Evolutionary conservation across 2,113 vertebrate species (phyloP), one percentile per base, ranked within the genome.

Genomic region (Corythornis vintsioides): DNA sequence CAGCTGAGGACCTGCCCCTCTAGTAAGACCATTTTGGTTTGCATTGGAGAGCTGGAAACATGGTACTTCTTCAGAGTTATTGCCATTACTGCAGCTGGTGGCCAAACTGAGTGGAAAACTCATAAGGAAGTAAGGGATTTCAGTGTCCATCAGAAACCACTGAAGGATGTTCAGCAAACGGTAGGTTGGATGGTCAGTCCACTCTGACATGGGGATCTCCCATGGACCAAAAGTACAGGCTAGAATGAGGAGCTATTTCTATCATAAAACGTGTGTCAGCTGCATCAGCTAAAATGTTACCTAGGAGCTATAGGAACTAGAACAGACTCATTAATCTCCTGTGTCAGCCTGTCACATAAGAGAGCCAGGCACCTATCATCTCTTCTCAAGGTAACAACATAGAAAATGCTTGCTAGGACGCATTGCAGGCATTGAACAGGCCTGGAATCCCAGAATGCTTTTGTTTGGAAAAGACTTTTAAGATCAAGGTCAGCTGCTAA

Each of bases 1-100:
- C 83, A 90, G 83, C 66, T 92, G 83, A 90, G 80, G 56, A 74
- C 53, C 86, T 84, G 71, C 22, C 71, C 60, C 65, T 81, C n/a
- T 77, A 61, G 86, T 86, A 65, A 45, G 25, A 47, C 29, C n/a
- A 13, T 81, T 70, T 22, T 65, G 47, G 19, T 65, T 15, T 65
- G 42, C 0, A 0, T 31, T 81, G 61, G 66, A 33, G 77, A 74
- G 61, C 86, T 88, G 79, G 75, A 70, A 66, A 16, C 19, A 0
- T 28, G 48, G 18, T 38, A 16, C 33, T 70, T 77, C 21, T 60
- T 74, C 57, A 42, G 31, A 78, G 40, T 85, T 88, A 57, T 22
- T 82, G 31, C 47, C n/a, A 33, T 64, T 60, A 60, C 40, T 3
- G 0, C 89, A 88, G 65, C 55, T 35, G 7, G 45, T 86, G 82